Percentiles rank a stretch among this genome's conserved stretches.
Evolutionary conservation across 2,797 vertebrate genomes (phyloP).

Genomic region (Ptychadena robeensis): DNA sequence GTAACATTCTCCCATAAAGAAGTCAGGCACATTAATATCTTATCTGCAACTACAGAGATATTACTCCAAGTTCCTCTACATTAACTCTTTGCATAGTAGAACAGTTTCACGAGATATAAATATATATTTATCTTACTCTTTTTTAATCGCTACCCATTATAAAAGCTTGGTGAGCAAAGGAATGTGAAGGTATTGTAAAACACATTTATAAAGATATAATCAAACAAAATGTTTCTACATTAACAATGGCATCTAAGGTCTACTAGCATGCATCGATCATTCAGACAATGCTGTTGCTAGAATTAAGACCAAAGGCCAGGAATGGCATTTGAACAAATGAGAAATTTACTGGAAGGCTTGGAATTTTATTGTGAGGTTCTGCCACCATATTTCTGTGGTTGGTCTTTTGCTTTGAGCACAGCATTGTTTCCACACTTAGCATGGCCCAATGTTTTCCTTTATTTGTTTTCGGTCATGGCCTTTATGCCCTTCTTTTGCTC

Average conservation of each 20-base stretch:
- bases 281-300: background rate
- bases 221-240: background rate
- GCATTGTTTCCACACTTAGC: too few relatives aligned
- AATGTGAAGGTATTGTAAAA: background rate
- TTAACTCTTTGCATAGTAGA: slow-evolving; percentile 53
- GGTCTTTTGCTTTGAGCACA: too few relatives aligned
- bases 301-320: too few relatives aligned
- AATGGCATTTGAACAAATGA: too few relatives aligned
- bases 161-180: background rate
- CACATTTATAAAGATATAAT: background rate
- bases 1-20: slow-evolving; percentile 53
- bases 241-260: background rate
- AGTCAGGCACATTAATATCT: slow-evolving; percentile 56
- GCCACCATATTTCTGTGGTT: too few relatives aligned
- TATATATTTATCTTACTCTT: slow-evolving; percentile 1
- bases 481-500: too few relatives aligned
- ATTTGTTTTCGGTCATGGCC: too few relatives aligned
- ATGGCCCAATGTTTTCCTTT: too few relatives aligned
- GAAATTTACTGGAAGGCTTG: too few relatives aligned
- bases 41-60: slow-evolving; percentile 46
- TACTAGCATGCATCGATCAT: background rate
- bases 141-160: background rate
- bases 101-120: slow-evolving; percentile 40
- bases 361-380: too few relatives aligned
- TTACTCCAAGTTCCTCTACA: slow-evolving; percentile 52